Evolutionary conservation across 1,140 invertebrate genomes (phyloP).

Genomic region (Hylaeus anthracinus): DNA sequence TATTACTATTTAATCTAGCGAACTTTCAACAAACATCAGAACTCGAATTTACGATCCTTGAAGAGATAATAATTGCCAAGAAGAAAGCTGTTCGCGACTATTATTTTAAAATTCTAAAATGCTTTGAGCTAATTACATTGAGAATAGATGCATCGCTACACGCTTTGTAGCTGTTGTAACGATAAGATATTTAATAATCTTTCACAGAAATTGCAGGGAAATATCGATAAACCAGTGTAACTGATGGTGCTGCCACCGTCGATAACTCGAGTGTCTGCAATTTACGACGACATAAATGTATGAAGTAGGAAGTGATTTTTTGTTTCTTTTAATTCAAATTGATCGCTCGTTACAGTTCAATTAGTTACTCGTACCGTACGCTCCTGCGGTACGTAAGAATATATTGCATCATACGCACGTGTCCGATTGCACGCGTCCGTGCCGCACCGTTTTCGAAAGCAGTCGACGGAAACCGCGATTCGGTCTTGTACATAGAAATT

Average conservation of each 20-base stretch:
- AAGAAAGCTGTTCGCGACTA: not conserved
- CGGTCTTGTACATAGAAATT: not conserved
- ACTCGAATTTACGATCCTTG: not conserved
- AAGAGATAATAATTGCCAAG: not conserved
- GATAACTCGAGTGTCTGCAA: conserved; percentile 6
- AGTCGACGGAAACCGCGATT: not conserved
- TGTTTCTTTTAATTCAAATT: not conserved
- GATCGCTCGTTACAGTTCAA: not conserved
- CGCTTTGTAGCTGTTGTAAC: not conserved
- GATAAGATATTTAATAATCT: conserved; percentile 31
- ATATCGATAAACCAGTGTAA: conserved; percentile 14
- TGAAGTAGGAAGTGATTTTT: too few species aligned
- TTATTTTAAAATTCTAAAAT: not conserved
- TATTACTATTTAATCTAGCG: conserved; percentile 41
- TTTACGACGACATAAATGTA: not conserved
- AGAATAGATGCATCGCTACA: too few species aligned
- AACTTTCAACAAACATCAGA: not conserved
- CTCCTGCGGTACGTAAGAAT: not conserved
- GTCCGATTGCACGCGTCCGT: conserved; percentile 4
- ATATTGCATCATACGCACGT: conserved; percentile 21
- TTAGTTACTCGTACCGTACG: not conserved
- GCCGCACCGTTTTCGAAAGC: not conserved
- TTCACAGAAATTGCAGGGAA: not conserved
- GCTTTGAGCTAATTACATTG: not conserved
- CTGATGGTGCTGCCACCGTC: not conserved